Evolutionary conservation across 2,113 vertebrate genomes (phyloP), one percentile per base, ranked within the genome.

Genomic region (Microcebus lehilahytsara): DNA sequence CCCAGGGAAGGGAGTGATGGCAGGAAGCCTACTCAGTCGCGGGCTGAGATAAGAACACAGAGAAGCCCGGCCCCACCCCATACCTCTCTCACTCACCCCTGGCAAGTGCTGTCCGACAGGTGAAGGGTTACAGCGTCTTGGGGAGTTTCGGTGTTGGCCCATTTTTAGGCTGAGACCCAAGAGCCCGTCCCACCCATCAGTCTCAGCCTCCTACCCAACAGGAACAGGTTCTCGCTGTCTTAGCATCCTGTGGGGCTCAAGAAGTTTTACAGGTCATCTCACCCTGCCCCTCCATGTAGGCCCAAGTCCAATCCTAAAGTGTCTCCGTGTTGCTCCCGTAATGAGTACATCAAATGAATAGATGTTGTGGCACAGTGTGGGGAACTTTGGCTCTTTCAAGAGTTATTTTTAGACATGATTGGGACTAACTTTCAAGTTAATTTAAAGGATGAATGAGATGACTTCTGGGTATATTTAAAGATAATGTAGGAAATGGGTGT

Each of bases 71-170:
- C 97, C 89, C 79, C 95, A 93, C 96, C 97, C 97, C 74, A 51
- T 51, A 37, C 32, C 84, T 96, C 89, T 86, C 89, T 92, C 85
- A 10, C 49, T 96, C 93, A 81, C 46, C 85, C 46, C 79, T 6
- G 51, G 89, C 80, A 81, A 85, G 95, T 95, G 87, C 81, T 83
- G 86, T 86, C 77, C 2, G 3, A 90, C 94, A 56, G 89, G 92
- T 56, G 60, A 92, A 97, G 89, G 96, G 89, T 95, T 95, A 92
- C 14, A 72, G 90, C 25, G 0, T 95, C 95, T 88, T 1, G 1
- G 64, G 69, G 87, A 98, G 97, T 98, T 97, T 97, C 97, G 75
- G 71, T 96, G 93, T 94, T 96, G 94, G 72, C 96, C 96, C 97
- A 97, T 80, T 79, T 91, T 91, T 92, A 96, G 97, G 78, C 96